phyloP scores from a whole-genome alignment of 2,113 vertebrate species.

The Myotis davidii region DNA sequence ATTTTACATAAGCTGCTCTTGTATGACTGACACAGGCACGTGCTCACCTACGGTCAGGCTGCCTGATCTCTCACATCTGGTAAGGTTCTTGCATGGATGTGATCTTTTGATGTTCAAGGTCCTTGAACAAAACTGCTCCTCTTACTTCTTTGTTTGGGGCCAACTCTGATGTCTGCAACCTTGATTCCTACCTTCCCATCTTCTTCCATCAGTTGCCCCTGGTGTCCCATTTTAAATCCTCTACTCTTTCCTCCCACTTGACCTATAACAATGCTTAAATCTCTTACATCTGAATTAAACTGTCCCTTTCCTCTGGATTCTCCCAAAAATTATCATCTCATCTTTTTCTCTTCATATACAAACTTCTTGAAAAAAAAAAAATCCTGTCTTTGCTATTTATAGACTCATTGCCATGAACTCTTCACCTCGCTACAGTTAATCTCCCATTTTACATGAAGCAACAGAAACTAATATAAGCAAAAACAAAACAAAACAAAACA shows the following conservation, averaged over 20 bases:
- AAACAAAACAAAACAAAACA: too few relatives aligned
- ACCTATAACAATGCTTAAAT: neutral
- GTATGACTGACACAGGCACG: neutral
- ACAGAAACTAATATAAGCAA: neutral
- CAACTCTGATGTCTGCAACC: neutral
- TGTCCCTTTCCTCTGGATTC: neutral
- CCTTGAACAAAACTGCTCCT: neutral
- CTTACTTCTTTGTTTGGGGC: neutral
- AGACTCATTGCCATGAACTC: neutral
- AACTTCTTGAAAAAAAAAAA: neutral
- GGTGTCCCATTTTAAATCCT: neutral
- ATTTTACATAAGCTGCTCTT: neutral
- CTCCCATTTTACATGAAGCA: neutral
- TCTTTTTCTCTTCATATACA: neutral
- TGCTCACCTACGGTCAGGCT: neutral
- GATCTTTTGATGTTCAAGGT: neutral
- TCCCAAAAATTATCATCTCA: neutral
- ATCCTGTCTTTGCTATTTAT: neutral
- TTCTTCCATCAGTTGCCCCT: neutral
- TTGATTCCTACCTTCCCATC: neutral
- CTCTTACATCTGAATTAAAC: neutral
- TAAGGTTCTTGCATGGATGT: neutral
- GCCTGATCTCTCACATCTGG: neutral
- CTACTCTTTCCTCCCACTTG: neutral
- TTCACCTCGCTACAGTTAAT: neutral